These are phyloP conservation scores for Streptopelia turtur DNA, from an alignment of 2,797 vertebrate species.

Conservation along the genomic window DNA sequence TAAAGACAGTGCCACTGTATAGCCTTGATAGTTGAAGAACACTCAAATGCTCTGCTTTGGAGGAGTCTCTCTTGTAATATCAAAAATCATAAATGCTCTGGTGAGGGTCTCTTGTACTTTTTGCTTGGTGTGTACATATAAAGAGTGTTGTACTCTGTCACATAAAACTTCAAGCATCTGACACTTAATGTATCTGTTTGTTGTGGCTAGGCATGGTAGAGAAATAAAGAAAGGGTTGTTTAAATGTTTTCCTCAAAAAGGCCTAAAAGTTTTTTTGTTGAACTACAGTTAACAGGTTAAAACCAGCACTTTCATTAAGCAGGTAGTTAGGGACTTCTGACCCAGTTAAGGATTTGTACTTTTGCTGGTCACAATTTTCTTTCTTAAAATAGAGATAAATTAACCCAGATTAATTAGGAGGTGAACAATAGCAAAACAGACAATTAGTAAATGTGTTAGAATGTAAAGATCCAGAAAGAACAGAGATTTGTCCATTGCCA, in stretches of 20 bases:
- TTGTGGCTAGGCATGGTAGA: not conserved
- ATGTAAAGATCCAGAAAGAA: not conserved
- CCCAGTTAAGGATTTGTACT: not conserved
- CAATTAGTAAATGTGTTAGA: not conserved
- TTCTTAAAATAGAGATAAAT: not conserved
- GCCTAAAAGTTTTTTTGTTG: not conserved
- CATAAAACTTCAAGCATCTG: not conserved
- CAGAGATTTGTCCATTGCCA: rapidly evolving
- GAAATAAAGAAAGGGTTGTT: not conserved
- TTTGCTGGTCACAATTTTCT: not conserved
- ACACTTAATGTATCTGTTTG: not conserved
- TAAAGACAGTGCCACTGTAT: not conserved
- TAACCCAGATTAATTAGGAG: not conserved
- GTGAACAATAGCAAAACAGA: not conserved
- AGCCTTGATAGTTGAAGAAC: not conserved
- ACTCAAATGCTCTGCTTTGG: not conserved
- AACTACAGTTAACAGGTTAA: not conserved
- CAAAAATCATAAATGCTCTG: not conserved
- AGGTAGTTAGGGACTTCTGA: not conserved
- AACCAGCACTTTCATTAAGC: not conserved
- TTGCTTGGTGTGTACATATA: not conserved
- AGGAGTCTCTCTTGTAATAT: not conserved
- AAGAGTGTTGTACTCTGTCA: not conserved
- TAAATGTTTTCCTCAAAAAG: not conserved
- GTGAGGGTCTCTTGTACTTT: not conserved